Percentiles rank a stretch among this genome's conserved stretches.
Evolutionary conservation across 2,113 vertebrate genomes (phyloP).

Genomic region (Chaenogobius annularis): DNA sequence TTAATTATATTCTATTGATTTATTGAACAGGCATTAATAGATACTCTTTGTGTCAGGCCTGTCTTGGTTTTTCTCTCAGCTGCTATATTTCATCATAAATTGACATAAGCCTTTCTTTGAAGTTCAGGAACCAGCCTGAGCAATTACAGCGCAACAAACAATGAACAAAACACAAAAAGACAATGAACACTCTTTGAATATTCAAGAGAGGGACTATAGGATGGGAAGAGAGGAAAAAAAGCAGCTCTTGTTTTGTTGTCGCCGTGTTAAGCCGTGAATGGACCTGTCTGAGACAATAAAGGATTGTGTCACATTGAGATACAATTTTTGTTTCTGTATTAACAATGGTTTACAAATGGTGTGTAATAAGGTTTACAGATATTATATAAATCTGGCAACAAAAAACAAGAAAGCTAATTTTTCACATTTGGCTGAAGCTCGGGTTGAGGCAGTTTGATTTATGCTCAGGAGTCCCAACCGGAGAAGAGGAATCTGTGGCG

Average conservation of each 20-base stretch:
- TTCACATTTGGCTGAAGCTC: constrained; percentile 50
- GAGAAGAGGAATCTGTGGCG: constrained; percentile 24
- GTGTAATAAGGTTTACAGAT: constrained; percentile 63
- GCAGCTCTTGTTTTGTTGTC: constrained; percentile 74
- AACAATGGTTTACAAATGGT: constrained; percentile 68
- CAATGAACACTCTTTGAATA: constrained; percentile 73
- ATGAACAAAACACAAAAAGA: constrained; percentile 75
- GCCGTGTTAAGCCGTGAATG: constrained; percentile 70
- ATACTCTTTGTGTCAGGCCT: constrained; percentile 41
- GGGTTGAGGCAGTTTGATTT: constrained; percentile 42
- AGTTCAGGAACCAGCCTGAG: constrained; percentile 67
- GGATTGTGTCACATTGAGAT: constrained; percentile 69
- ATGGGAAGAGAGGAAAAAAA: constrained; percentile 44
- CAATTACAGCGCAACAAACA: constrained; percentile 75
- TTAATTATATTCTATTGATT: constrained; percentile 76
- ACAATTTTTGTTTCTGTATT: constrained; percentile 65
- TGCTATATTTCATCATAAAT: constrained; percentile 66
- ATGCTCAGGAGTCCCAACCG: constrained; percentile 28
- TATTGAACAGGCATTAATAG: constrained; percentile 69
- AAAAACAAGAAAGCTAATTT: constrained; percentile 53
- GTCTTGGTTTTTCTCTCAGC: constrained; percentile 36
- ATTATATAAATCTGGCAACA: constrained; percentile 54
- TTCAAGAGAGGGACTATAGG: constrained; percentile 65
- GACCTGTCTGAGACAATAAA: constrained; percentile 73
- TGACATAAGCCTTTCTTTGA: constrained; percentile 74